Conservation (phyloP, 1,140 invertebrate species). For the Mactra quadrangularis region DNA sequence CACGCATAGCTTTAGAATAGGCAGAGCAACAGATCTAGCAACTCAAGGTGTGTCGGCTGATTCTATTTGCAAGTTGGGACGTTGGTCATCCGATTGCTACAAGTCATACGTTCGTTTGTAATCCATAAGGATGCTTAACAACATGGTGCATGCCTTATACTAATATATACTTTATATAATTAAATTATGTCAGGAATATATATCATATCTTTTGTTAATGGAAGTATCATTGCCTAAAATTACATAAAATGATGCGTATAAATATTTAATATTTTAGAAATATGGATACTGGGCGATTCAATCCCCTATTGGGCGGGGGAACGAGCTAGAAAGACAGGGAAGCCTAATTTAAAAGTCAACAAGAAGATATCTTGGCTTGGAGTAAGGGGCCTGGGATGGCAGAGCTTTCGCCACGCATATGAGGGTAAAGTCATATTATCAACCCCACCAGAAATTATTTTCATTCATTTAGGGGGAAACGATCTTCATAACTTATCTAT, state of each 20-base stretch:
- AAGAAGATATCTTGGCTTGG: slow-evolving; percentile 4
- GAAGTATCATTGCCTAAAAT: not conserved
- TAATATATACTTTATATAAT: not conserved
- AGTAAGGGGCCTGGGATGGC: not conserved
- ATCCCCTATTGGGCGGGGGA: slow-evolving; percentile 31
- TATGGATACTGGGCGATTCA: slow-evolving; percentile 31
- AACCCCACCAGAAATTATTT: not conserved
- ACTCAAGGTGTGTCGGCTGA: not conserved
- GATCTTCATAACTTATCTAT: not conserved
- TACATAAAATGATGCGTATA: not conserved
- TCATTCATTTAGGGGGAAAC: slow-evolving; percentile 8
- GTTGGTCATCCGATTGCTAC: slow-evolving; percentile 15
- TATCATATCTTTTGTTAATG: not conserved
- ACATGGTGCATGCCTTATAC: too few species aligned
- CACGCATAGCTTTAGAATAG: not conserved
- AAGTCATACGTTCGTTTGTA: not conserved
- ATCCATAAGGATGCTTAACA: too few species aligned
- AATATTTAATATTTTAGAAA: not conserved
- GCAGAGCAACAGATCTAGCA: slow-evolving; percentile 15
- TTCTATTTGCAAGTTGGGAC: not conserved
- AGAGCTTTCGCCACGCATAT: not conserved
- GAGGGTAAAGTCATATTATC: not conserved
- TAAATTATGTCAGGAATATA: not conserved
- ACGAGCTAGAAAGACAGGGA: not conserved
- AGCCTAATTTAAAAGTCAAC: not conserved